Conservation (phyloP, 2,113 vertebrate genomes). For the Heliornis fulica region DNA sequence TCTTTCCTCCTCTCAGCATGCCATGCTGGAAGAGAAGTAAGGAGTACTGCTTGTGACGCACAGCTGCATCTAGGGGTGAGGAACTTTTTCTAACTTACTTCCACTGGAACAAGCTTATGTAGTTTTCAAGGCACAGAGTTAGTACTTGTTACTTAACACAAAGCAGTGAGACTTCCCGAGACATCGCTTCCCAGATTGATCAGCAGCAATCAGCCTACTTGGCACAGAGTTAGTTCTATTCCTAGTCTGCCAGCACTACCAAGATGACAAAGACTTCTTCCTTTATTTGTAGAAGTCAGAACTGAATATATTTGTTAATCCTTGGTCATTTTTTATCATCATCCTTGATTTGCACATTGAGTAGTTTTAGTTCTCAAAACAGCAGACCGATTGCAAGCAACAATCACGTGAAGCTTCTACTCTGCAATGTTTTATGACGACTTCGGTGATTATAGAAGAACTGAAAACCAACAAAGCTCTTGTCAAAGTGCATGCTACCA, state of each 20-base stretch:
- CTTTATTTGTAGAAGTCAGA: not conserved
- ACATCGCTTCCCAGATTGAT: not conserved
- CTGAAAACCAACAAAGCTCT: not conserved
- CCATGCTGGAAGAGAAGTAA: not conserved
- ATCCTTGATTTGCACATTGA: conserved; percentile 7
- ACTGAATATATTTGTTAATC: not conserved
- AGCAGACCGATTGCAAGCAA: conserved; percentile 26
- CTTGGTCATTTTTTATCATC: conserved; percentile 16
- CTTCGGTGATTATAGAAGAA: conserved; percentile 7
- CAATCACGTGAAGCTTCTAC: not conserved
- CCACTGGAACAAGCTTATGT: not conserved
- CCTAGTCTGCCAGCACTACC: not conserved
- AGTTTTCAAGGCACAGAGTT: not conserved
- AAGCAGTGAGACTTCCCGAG: not conserved
- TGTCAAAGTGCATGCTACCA: not conserved
- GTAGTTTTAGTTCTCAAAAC: conserved; percentile 18
- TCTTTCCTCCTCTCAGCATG: not conserved
- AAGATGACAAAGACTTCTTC: not conserved
- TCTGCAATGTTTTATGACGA: conserved; percentile 3
- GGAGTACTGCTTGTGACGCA: not conserved
- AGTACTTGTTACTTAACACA: not conserved
- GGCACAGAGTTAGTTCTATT: not conserved
- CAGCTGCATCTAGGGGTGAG: not conserved
- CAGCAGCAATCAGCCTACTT: not conserved
- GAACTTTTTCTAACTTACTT: not conserved